A percentile compares a stretch with the other conserved stretches of the same genome.
Conservation (phyloP, 2,797 vertebrate genomes). For the Podargus strigoides region DNA sequence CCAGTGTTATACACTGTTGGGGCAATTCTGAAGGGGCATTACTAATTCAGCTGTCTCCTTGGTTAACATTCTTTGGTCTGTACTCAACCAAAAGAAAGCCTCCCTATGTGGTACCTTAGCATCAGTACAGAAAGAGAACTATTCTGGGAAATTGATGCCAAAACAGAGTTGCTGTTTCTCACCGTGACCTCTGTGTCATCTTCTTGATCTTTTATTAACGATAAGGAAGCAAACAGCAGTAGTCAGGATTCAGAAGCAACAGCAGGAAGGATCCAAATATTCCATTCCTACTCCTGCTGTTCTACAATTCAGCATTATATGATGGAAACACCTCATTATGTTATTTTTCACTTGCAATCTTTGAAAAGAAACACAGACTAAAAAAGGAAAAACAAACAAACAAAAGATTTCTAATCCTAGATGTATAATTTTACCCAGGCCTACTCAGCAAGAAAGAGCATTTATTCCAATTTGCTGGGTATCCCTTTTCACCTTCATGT, state of each 20-base stretch:
- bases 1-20: neutral
- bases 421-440: neutral
- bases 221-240: neutral
- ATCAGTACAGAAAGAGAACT: neutral
- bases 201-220: conserved; percentile 2
- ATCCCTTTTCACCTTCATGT: neutral
- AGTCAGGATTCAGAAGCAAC: neutral
- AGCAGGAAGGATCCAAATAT: neutral
- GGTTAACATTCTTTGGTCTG: neutral
- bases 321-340: neutral
- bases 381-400: neutral
- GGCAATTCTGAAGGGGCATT: neutral
- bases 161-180: neutral
- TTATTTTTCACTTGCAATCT: neutral
- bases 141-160: neutral
- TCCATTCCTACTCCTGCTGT: neutral
- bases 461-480: neutral
- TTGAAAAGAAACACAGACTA: neutral
- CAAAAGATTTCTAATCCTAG: neutral
- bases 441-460: neutral
- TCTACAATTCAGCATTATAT: neutral
- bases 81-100: neutral
- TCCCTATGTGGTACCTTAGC: neutral
- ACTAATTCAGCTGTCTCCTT: neutral
- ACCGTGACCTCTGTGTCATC: neutral